Evolutionary conservation across 2,797 vertebrate species (phyloP).

Genomic region (Lepus oiostolus): DNA sequence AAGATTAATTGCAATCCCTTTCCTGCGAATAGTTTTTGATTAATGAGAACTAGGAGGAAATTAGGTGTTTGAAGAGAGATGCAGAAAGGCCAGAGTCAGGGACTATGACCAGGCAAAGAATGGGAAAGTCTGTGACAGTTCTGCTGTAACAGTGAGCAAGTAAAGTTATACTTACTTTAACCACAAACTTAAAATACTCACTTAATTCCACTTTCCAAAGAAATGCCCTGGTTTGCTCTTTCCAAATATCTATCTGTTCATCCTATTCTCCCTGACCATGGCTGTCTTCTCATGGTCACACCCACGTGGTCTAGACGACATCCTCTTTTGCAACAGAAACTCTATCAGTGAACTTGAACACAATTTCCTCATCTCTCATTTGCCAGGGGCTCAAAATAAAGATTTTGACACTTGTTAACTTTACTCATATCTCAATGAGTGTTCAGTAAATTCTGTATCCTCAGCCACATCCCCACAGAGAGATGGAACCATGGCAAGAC

Average conservation of each 20-base stretch:
- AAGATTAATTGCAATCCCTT: constrained; percentile 60
- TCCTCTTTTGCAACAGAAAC: constrained; percentile 13
- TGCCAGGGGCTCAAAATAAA: neutral
- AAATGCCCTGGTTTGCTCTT: neutral
- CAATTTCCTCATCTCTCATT: neutral
- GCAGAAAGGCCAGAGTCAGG: neutral
- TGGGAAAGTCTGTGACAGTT: neutral
- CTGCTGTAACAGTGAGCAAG: neutral
- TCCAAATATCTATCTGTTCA: constrained; percentile 5
- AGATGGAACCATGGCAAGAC: neutral
- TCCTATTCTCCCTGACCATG: neutral
- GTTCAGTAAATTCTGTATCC: neutral
- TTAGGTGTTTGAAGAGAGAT: neutral
- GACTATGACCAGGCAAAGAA: neutral
- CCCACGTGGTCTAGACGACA: neutral
- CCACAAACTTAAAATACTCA: constrained; percentile 68
- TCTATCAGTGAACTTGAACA: neutral
- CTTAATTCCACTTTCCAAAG: constrained; percentile 49
- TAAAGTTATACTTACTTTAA: constrained; percentile 58
- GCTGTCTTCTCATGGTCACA: constrained; percentile 9
- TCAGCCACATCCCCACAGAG: neutral
- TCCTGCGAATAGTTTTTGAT: constrained; percentile 36
- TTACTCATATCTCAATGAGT: neutral
- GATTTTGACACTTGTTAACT: neutral
- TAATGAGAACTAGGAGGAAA: constrained; percentile 4